Conservation (phyloP, 2,113 vertebrate species). For the Lagenorhynchus albirostris region DNA sequence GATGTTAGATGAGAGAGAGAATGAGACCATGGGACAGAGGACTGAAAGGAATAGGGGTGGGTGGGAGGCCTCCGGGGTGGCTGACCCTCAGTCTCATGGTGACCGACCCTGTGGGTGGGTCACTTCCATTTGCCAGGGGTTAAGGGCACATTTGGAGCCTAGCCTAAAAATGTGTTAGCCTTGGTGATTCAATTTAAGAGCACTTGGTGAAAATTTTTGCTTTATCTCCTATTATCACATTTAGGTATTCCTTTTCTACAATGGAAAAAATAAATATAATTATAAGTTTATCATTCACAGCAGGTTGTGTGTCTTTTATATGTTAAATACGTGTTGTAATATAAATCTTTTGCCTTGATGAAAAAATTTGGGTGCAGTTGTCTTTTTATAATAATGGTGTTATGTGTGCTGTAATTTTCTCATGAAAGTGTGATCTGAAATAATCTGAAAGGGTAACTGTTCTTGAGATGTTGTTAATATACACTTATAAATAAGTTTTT, state of each 20-base stretch:
- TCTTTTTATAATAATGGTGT: neutral
- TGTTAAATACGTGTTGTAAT: neutral
- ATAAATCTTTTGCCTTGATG: neutral
- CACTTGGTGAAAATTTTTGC: neutral
- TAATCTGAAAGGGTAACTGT: neutral
- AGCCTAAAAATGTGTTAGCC: neutral
- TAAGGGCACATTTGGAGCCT: neutral
- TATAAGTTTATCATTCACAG: neutral
- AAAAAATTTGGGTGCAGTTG: neutral
- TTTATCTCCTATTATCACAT: neutral
- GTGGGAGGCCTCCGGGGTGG: neutral
- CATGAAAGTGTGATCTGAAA: neutral
- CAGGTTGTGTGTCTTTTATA: neutral
- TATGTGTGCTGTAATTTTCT: neutral
- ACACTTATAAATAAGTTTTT: conserved; percentile 1
- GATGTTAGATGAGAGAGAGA: neutral
- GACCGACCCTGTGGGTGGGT: neutral
- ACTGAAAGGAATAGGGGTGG: neutral
- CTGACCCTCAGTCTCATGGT: neutral
- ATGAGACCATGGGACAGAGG: neutral
- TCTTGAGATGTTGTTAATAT: neutral
- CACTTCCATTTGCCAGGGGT: neutral
- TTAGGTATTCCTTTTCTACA: neutral
- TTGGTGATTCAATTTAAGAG: neutral
- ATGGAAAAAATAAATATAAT: neutral